A percentile compares a stretch with the other conserved stretches of the same genome.
These are phyloP conservation scores for Mungos mungo DNA, from an alignment of 2,113 vertebrate genomes.

Conservation along the genomic window DNA sequence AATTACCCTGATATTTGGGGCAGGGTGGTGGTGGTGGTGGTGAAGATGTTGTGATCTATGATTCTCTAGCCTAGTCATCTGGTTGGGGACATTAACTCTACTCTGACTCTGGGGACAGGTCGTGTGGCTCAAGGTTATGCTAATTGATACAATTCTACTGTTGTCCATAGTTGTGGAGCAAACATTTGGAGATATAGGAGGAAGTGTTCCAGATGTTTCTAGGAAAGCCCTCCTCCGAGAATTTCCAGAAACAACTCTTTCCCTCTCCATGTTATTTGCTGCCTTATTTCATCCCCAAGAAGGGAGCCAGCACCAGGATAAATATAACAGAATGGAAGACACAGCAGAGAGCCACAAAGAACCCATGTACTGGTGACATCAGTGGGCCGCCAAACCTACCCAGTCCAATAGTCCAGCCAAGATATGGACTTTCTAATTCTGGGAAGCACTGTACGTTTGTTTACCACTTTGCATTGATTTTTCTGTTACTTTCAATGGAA, in stretches of 20 bases:
- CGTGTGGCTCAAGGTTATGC: not conserved
- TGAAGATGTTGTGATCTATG: not conserved
- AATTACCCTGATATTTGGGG: not conserved
- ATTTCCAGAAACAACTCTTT: not conserved
- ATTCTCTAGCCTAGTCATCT: not conserved
- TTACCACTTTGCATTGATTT: not conserved
- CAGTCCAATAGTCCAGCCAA: not conserved
- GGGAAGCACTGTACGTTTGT: not conserved
- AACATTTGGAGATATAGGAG: not conserved
- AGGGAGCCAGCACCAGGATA: not conserved
- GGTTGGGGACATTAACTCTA: not conserved
- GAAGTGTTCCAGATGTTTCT: not conserved
- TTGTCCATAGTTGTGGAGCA: not conserved
- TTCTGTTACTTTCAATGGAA: not conserved
- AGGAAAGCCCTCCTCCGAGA: not conserved
- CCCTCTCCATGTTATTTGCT: not conserved
- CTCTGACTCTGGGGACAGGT: not conserved
- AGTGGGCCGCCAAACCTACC: not conserved
- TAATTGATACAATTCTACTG: not conserved
- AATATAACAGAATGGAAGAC: not conserved
- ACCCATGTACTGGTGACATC: not conserved
- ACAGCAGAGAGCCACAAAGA: not conserved
- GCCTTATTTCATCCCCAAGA: not conserved
- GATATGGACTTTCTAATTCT: not conserved
- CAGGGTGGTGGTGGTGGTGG: no score